phyloP scores from a whole-genome alignment of 1,140 invertebrate genomes.

The Amphibalanus amphitrite region DNA sequence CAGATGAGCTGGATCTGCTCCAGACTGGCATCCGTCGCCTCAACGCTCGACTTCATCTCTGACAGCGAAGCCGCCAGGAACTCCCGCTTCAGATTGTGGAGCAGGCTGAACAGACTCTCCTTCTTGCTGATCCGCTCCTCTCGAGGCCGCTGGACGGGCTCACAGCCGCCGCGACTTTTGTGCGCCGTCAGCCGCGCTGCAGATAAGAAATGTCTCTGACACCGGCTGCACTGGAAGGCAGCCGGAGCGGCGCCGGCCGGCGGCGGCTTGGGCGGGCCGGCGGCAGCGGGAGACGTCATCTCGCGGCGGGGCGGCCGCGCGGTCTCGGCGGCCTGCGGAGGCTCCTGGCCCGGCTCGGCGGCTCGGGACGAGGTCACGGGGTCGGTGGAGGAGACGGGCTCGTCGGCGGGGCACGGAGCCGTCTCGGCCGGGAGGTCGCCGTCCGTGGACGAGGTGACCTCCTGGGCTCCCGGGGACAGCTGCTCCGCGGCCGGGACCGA shows the following conservation, averaged over 20 bases:
- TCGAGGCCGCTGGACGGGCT: not conserved
- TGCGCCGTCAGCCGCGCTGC: not conserved
- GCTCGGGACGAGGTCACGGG: not conserved
- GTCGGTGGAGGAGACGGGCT: not conserved
- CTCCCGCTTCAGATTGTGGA: constrained; percentile 4
- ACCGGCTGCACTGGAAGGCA: not conserved
- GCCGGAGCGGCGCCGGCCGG: too few species aligned
- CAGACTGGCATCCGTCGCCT: not conserved
- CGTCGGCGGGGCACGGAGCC: not conserved
- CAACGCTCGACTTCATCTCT: not conserved
- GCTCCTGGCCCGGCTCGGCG: not conserved
- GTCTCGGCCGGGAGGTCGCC: not conserved
- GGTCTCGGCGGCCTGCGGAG: not conserved
- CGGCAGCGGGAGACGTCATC: too few species aligned
- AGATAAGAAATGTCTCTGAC: not conserved
- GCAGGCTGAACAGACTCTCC: not conserved
- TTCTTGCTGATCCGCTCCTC: constrained; percentile 3
- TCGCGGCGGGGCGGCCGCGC: too few species aligned
- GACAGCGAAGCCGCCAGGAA: not conserved
- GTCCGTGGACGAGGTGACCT: not conserved
- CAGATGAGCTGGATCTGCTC: not conserved
- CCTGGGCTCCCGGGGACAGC: not conserved
- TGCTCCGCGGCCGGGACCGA: not conserved
- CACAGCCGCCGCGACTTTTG: not conserved
- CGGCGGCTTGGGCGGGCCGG: not conserved